Evolutionary conservation across 2,113 vertebrate species (phyloP), one percentile per base, ranked within the genome.

Genomic region (Proterorhinus semilunaris): DNA sequence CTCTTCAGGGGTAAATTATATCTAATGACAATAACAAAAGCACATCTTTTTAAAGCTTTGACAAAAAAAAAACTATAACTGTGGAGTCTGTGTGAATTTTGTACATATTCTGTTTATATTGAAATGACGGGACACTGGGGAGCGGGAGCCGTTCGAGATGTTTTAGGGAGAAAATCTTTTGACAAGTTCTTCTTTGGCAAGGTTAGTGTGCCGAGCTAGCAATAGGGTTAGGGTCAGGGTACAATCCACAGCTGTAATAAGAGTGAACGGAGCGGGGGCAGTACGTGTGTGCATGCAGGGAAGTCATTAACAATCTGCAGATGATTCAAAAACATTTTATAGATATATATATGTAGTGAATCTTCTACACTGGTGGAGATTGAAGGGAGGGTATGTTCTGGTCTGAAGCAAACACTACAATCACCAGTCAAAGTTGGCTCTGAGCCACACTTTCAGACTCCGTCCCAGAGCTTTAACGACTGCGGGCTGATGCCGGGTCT

Each of bases 181-280:
- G 27, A 65, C 10, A 43, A 51, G 71, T 66, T 78, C 68, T 36
- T 72, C 53, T 79, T 71, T 69, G 59, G 79, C 15, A 27, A 65
- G 65, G 73, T 74, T 71, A 52, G 27, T 50, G 10, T 27, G 65
- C 65, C 52, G 54, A 75, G 36, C 53, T 44, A 83, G 87, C 87
- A 90, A 88, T 87, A 90, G 88, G 87, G n/a, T n/a, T n/a, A n/a
- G n/a, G n/a, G n/a, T n/a, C 85, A 86, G 72, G 82, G 86, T 85
- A 88, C 88, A 88, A 88, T 89, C 87, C 50, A 69, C 74, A 70
- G 80, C 69, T 85, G 77, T 83, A 62, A 71, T 84, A 69, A 68
- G 82, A 75, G 79, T 83, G 79, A 71, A 69, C 58, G 51, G 65
- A 10, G 71, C 62, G 57, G 66, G 70, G 63, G 58, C 48, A 15